Conservation (phyloP, 2,113 vertebrate species). For the Hippocampus mohnikei region DNA sequence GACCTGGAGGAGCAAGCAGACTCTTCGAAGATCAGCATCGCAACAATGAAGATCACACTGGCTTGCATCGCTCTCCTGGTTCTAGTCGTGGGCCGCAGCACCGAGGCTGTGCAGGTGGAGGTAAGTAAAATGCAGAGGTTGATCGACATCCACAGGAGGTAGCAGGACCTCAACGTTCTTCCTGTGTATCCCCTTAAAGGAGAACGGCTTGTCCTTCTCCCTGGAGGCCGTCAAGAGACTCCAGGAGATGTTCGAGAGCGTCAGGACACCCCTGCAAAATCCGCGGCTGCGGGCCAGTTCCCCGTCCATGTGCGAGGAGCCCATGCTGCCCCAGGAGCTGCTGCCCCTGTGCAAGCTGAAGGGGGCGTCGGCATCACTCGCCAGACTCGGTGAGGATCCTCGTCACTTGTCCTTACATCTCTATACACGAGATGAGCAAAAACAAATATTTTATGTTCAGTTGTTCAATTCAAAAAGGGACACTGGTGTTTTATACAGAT, state of each 20-base stretch:
- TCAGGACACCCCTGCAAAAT: conserved; percentile 8
- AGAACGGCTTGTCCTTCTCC: conserved; percentile 74
- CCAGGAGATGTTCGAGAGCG: conserved; percentile 57
- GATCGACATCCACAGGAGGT: not conserved
- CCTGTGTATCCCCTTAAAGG: conserved; percentile 57
- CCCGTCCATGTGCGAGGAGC: conserved; percentile 54
- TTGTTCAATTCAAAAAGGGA: too few species aligned
- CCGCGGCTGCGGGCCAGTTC: conserved; percentile 4
- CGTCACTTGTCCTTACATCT: not conserved
- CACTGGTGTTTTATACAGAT: too few species aligned
- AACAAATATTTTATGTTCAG: too few species aligned
- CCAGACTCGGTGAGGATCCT: conserved; percentile 67
- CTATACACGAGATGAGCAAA: not conserved
- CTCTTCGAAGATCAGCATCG: conserved; percentile 9
- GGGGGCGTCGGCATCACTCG: conserved; percentile 56
- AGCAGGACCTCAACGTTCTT: not conserved
- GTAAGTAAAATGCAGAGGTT: conserved; percentile 47
- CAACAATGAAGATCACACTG: conserved; percentile 66
- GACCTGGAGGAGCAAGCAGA: conserved; percentile 27
- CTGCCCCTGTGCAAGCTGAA: conserved; percentile 65
- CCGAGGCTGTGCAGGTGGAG: conserved; percentile 67
- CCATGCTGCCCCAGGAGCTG: conserved; percentile 74
- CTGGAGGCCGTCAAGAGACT: conserved; percentile 78
- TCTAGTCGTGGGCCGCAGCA: conserved; percentile 49
- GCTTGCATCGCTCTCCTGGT: conserved; percentile 46